These are phyloP conservation scores for Vanessa atalanta DNA, from an alignment of 1,140 invertebrate genomes.

Conservation along the genomic window DNA sequence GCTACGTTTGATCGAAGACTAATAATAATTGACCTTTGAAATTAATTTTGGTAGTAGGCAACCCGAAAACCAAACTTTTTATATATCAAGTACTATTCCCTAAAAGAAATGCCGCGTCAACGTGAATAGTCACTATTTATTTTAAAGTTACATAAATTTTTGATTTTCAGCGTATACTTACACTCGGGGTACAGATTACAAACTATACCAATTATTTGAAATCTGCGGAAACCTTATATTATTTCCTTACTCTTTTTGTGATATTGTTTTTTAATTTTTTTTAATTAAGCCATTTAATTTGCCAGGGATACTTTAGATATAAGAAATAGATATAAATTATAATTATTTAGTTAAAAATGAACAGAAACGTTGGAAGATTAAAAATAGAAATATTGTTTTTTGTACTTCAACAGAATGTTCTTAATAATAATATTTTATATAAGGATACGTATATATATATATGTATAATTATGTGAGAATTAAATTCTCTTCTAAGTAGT, in stretches of 20 bases:
- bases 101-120: too few species aligned
- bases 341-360: not conserved
- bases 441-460: not conserved
- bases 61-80: too few species aligned
- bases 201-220: conserved; percentile 3
- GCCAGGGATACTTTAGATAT: not conserved
- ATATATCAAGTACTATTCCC: too few species aligned
- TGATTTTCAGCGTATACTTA: too few species aligned
- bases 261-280: not conserved
- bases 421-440: not conserved
- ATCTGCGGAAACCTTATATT: not conserved
- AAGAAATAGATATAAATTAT: not conserved
- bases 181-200: conserved; percentile 1
- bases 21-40: too few species aligned
- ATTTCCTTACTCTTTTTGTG: not conserved
- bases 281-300: not conserved
- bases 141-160: too few species aligned
- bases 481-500: conserved; percentile 28
- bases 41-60: too few species aligned
- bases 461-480: conserved; percentile 25
- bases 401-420: not conserved
- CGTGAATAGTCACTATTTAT: too few species aligned
- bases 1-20: too few species aligned
- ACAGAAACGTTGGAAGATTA: not conserved
- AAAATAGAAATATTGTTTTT: not conserved